A percentile compares a stretch with the other conserved stretches of the same genome.
Conservation (phyloP, 2,797 vertebrate genomes). For the Propithecus deckenii region DNA sequence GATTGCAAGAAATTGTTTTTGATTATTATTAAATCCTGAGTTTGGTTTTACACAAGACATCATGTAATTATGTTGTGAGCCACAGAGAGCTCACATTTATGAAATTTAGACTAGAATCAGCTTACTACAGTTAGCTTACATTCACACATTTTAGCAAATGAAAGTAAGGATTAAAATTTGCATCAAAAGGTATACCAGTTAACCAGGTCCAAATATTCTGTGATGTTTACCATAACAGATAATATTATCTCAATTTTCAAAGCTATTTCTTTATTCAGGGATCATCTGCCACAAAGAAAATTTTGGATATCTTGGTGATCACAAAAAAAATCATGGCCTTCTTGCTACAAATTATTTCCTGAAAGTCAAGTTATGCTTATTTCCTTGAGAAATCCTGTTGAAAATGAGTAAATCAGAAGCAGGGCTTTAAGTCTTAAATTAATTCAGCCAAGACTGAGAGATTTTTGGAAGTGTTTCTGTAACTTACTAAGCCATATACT, state of each 20-base stretch:
- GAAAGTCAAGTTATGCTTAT: not conserved
- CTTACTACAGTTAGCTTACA: not conserved
- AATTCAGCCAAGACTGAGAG: not conserved
- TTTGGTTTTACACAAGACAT: not conserved
- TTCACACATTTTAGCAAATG: not conserved
- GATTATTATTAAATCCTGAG: not conserved
- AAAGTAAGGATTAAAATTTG: not conserved
- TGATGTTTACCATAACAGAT: not conserved
- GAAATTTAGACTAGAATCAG: not conserved
- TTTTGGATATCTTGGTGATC: not conserved
- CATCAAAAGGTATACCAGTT: not conserved
- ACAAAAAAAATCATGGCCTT: not conserved
- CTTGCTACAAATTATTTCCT: not conserved
- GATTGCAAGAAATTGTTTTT: not conserved
- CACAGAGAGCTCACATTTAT: not conserved
- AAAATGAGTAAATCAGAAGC: not conserved
- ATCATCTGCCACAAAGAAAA: not conserved
- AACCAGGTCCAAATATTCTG: not conserved
- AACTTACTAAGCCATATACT: not conserved
- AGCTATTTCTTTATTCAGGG: not conserved
- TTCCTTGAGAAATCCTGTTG: not conserved
- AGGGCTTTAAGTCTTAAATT: not conserved
- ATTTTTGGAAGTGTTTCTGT: not conserved
- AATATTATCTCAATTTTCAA: not conserved
- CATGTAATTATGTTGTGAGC: not conserved